Conservation (phyloP, 2,888 invertebrate species). For the Zootermopsis nevadensis region DNA sequence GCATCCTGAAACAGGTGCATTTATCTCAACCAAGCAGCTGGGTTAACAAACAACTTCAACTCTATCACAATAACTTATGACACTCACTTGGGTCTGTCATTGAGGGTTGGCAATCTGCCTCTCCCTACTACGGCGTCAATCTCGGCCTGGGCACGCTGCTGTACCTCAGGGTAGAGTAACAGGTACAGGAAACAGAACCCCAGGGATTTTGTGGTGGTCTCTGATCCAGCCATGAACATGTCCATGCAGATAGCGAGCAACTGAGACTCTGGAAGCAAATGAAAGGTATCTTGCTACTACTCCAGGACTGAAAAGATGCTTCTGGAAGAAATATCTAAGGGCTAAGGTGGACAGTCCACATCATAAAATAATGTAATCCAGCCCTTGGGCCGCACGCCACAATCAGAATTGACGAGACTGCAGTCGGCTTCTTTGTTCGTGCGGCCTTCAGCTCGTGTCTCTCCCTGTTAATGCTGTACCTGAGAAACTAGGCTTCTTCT, state of each 20-base stretch:
- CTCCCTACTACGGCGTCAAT: slow-evolving; percentile 80
- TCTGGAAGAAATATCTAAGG: no score
- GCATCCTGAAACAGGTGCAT: slow-evolving; percentile 71
- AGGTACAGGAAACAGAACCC: slow-evolving; percentile 82
- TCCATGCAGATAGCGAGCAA: slow-evolving; percentile 84
- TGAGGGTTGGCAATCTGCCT: slow-evolving; percentile 74
- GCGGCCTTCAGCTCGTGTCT: neutral
- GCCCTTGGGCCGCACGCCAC: no score
- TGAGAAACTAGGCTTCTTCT: slow-evolving; percentile 65
- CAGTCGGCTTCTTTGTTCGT: no score
- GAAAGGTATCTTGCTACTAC: neutral
- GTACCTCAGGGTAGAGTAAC: slow-evolving; percentile 77
- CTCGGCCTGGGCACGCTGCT: slow-evolving; percentile 80
- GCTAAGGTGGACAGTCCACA: no score
- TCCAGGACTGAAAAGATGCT: no score
- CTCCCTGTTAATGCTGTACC: slow-evolving; percentile 56
- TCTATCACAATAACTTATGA: neutral
- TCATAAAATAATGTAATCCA: no score
- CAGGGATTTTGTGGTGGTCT: slow-evolving; percentile 84
- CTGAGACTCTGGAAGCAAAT: slow-evolving; percentile 70
- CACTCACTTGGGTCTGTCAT: slow-evolving; percentile 77
- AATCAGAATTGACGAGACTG: no score
- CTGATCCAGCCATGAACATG: slow-evolving; percentile 88
- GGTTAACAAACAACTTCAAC: neutral
- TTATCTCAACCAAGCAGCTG: neutral